phyloP scores from a whole-genome alignment of 2,888 invertebrate species.

The Candidula unifasciata region DNA sequence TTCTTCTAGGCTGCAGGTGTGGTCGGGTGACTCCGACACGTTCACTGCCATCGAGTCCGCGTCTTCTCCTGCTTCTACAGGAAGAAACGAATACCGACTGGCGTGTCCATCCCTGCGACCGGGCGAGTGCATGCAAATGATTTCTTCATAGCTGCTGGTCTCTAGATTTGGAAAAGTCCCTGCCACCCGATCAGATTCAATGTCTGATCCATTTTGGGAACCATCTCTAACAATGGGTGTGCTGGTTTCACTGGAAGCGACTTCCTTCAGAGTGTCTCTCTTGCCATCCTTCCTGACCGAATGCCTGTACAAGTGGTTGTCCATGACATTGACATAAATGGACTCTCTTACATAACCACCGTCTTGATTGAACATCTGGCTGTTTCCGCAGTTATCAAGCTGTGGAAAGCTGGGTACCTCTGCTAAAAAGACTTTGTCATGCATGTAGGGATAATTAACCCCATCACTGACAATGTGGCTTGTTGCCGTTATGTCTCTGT shows the following conservation, averaged over 20 bases:
- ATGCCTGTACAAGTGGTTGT: too few species aligned
- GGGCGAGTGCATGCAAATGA: neutral
- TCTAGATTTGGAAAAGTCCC: neutral
- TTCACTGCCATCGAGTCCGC: constrained; percentile 41
- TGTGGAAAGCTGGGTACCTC: too few species aligned
- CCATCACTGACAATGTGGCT: too few species aligned
- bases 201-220: neutral
- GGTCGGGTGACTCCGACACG: constrained; percentile 33
- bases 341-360: too few species aligned
- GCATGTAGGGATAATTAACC: too few species aligned
- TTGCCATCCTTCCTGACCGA: neutral
- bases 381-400: too few species aligned
- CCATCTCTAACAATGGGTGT: neutral
- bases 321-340: too few species aligned
- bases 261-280: neutral
- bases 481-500: too few species aligned
- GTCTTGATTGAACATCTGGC: too few species aligned
- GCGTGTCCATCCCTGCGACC: neutral
- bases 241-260: neutral
- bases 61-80: neutral
- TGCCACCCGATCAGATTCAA: neutral
- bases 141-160: neutral
- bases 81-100: too few species aligned
- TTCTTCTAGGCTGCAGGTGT: neutral
- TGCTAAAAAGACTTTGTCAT: too few species aligned